phyloP scores from a whole-genome alignment of 1,140 invertebrate species.

The Drusus annulatus region DNA sequence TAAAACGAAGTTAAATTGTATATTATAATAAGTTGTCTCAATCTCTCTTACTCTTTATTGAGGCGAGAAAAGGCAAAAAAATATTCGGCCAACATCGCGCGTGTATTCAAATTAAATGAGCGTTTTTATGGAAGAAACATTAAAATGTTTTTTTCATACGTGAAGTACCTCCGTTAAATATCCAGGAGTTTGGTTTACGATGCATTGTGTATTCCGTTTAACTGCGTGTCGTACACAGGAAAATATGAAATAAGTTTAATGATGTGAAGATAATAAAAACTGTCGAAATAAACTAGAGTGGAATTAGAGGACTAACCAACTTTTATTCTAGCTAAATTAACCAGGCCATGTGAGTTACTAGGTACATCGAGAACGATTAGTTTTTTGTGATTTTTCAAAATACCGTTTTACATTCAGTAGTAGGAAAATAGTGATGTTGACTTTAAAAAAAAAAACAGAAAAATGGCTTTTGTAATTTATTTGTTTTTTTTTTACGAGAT shows the following conservation, averaged over 20 bases:
- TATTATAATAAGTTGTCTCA: background rate
- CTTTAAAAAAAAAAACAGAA: no score
- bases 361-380: no score
- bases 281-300: constrained; percentile 43
- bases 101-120: constrained; percentile 40
- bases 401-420: no score
- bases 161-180: constrained; percentile 8
- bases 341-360: no score
- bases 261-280: constrained; percentile 51
- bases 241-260: constrained; percentile 56
- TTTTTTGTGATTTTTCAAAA: no score
- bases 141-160: constrained; percentile 25
- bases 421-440: no score
- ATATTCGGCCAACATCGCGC: constrained; percentile 10
- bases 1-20: no score
- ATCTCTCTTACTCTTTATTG: background rate
- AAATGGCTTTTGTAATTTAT: no score
- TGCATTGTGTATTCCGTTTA: constrained; percentile 56
- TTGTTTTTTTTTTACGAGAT: no score
- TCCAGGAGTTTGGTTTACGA: constrained; percentile 49
- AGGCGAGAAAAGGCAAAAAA: background rate
- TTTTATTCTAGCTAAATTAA: no score
- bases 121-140: constrained; percentile 38
- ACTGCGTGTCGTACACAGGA: constrained; percentile 51
- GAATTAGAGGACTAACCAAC: constrained; percentile 36